phyloP scores from a whole-genome alignment of 2,113 vertebrate species.

The Panthera leo region DNA sequence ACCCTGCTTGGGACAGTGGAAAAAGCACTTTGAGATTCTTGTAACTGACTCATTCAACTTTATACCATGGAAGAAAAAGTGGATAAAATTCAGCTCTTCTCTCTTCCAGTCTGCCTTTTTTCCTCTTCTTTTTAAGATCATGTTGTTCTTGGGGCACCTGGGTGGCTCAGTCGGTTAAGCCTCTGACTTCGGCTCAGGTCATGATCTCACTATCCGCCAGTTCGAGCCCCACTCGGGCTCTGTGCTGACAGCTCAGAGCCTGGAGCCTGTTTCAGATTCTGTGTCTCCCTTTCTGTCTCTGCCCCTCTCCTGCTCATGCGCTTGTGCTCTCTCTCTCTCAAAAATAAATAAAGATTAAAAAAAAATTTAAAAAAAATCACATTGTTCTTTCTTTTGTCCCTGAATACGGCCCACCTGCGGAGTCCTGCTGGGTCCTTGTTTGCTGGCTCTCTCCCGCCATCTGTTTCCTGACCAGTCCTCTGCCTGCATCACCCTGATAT shows the following conservation, averaged over 20 bases:
- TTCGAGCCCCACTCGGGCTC: too few species aligned
- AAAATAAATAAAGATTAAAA: too few species aligned
- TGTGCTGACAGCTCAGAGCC: too few species aligned
- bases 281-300: too few species aligned
- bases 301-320: too few species aligned
- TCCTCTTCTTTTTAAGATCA: not conserved
- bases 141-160: not conserved
- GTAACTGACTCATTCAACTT: not conserved
- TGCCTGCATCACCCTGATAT: not conserved
- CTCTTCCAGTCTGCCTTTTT: not conserved
- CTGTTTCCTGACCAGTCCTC: not conserved
- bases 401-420: not conserved
- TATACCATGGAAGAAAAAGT: not conserved
- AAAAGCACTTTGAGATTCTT: not conserved
- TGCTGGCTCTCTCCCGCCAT: accelerated
- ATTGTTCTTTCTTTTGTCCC: not conserved
- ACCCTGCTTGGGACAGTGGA: accelerated
- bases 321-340: too few species aligned
- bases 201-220: too few species aligned
- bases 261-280: too few species aligned
- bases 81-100: not conserved
- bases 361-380: not conserved
- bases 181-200: too few species aligned
- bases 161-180: too few species aligned
- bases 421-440: not conserved